These are phyloP conservation scores for Lycophotia porphyrea DNA, from an alignment of 2,888 invertebrate genomes.

Conservation along the genomic window DNA sequence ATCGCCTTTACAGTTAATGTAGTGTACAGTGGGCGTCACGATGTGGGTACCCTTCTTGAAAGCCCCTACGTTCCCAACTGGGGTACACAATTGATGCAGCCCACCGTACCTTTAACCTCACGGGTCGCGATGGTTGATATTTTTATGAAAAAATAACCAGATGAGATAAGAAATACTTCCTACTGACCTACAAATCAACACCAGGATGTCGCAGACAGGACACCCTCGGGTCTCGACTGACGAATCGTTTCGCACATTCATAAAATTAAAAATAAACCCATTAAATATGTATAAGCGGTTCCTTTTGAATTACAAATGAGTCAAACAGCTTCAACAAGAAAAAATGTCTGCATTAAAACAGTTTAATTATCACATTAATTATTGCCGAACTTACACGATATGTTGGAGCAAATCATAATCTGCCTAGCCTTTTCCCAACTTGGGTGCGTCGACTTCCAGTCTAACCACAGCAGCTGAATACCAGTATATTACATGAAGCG, in stretches of 20 bases:
- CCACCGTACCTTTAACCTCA: too few relatives aligned
- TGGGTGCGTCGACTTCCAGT: too few relatives aligned
- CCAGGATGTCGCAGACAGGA: not conserved
- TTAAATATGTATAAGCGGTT: constrained; percentile 36
- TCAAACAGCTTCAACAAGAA: not conserved
- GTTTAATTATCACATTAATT: constrained; percentile 10
- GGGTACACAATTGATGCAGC: too few relatives aligned
- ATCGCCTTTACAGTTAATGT: too few relatives aligned
- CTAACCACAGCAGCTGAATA: too few relatives aligned
- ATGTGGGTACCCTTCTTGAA: too few relatives aligned
- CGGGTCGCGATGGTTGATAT: not conserved
- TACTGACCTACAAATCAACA: constrained; percentile 1
- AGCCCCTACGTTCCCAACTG: too few relatives aligned
- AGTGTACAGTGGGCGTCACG: too few relatives aligned
- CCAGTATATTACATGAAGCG: too few relatives aligned
- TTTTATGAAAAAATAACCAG: not conserved
- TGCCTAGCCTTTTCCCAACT: too few relatives aligned
- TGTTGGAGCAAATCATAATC: not conserved
- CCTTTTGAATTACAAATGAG: constrained; percentile 38
- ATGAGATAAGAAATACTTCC: not conserved
- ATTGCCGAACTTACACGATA: constrained; percentile 2
- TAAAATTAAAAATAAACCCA: constrained; percentile 31
- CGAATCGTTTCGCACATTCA: constrained; percentile 19
- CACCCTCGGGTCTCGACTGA: not conserved
- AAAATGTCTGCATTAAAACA: constrained; percentile 1